These are phyloP conservation scores for Machimus rusticus DNA, from an alignment of 2,888 invertebrate genomes.

Conservation along the genomic window DNA sequence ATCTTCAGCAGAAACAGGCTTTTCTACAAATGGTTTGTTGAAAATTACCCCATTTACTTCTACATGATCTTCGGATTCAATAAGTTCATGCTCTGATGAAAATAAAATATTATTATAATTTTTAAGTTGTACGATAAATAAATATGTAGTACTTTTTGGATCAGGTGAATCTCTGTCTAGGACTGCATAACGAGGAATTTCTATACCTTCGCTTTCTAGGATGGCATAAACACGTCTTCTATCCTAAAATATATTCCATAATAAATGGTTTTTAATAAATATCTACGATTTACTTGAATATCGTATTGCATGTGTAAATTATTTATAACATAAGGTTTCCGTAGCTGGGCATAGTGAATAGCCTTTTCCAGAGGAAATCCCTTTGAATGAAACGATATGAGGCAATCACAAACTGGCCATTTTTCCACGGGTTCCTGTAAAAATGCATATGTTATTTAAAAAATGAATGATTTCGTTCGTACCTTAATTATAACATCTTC, in stretches of 20 bases:
- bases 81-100: constrained; percentile 81
- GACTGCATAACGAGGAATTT: constrained; percentile 97
- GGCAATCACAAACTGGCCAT: constrained; percentile 97
- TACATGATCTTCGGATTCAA: constrained; percentile 96
- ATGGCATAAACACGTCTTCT: constrained; percentile 94
- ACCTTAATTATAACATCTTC: constrained; percentile 96
- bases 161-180: constrained; percentile 92
- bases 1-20: constrained; percentile 98
- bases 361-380: constrained; percentile 99
- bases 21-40: constrained; percentile 99
- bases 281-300: constrained; percentile 75
- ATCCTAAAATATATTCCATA: constrained; percentile 67
- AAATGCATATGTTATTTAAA: neutral
- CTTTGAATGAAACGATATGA: constrained; percentile 98
- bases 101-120: neutral
- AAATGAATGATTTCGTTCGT: constrained; percentile 4
- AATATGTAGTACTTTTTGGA: constrained; percentile 82
- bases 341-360: constrained; percentile 90
- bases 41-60: constrained; percentile 95
- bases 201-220: constrained; percentile 91
- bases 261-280: constrained; percentile 14
- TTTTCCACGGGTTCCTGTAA: constrained; percentile 90
- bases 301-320: constrained; percentile 99
- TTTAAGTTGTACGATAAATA: neutral
- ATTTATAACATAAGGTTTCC: constrained; percentile 97